Evolutionary conservation across 2,888 invertebrate genomes (phyloP).

Genomic region (Eristalinus aeneus): DNA sequence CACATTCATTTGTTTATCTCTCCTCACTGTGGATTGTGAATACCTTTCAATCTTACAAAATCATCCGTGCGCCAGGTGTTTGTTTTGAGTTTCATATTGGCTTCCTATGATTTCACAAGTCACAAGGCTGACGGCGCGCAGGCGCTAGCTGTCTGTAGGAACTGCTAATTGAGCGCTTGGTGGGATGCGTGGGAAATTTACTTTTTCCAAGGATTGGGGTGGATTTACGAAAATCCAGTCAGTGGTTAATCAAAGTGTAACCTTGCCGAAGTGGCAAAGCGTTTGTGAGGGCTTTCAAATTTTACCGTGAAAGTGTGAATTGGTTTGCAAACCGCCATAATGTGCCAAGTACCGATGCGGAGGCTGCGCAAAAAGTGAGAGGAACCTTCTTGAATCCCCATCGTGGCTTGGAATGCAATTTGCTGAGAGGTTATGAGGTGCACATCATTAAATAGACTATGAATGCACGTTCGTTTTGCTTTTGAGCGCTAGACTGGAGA

Average conservation of each 20-base stretch:
- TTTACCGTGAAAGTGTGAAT: slow-evolving; percentile 31
- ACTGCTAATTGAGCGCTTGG: slow-evolving; percentile 18
- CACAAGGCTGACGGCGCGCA: not conserved
- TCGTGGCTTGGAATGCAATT: slow-evolving; percentile 17
- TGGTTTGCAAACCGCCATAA: not conserved
- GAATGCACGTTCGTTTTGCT: slow-evolving; percentile 30
- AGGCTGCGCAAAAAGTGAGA: slow-evolving; percentile 42
- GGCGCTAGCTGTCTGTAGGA: not conserved
- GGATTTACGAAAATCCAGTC: not conserved
- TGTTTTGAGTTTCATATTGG: slow-evolving; percentile 8
- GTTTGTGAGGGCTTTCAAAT: slow-evolving; percentile 10
- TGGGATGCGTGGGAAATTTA: slow-evolving; percentile 31
- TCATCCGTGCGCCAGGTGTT: slow-evolving; percentile 39
- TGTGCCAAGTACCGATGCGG: not conserved
- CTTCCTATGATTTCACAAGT: slow-evolving; percentile 45
- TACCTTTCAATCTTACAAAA: slow-evolving; percentile 43
- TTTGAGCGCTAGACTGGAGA: slow-evolving; percentile 15
- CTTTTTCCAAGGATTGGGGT: not conserved
- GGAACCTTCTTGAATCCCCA: slow-evolving; percentile 36
- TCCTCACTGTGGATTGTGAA: not conserved
- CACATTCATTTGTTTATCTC: slow-evolving; percentile 6
- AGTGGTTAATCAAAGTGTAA: not conserved
- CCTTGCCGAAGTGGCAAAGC: not conserved
- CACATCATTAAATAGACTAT: slow-evolving; percentile 44
- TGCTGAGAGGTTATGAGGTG: slow-evolving; percentile 31